Percentiles rank a stretch among this genome's conserved stretches.
These are phyloP conservation scores for Acridotheres tristis DNA, from an alignment of 2,797 vertebrate genomes.

Conservation along the genomic window DNA sequence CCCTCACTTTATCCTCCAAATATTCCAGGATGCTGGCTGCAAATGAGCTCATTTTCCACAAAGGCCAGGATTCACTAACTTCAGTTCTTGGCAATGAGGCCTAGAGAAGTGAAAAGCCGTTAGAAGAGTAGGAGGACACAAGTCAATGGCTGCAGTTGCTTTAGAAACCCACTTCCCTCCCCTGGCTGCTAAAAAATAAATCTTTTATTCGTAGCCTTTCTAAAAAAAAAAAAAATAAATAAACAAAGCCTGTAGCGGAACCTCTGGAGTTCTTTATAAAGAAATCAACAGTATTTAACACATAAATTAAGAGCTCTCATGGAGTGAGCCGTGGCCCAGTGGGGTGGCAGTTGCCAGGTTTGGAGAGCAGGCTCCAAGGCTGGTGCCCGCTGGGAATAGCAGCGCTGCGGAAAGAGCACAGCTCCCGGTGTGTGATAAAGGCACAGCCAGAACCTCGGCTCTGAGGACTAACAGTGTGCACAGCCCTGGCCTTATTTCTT, in stretches of 20 bases:
- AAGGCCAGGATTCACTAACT: neutral
- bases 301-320: neutral
- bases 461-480: neutral
- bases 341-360: neutral
- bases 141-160: neutral
- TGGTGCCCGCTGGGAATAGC: neutral
- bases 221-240: neutral
- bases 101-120: neutral
- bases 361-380: neutral
- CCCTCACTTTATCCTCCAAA: neutral
- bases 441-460: neutral
- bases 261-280: neutral
- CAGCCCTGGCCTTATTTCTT: neutral
- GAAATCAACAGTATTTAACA: neutral
- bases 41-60: neutral
- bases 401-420: neutral
- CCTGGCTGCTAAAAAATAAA: neutral
- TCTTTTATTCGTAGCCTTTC: neutral
- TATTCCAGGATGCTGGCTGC: neutral
- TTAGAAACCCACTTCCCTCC: conserved; percentile 18
- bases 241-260: neutral
- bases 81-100: neutral
- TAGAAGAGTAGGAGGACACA: neutral
- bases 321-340: neutral
- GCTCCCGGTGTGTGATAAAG: neutral